Percentiles rank a stretch among this genome's conserved stretches.
These are phyloP conservation scores for Hypomecis atomaria DNA, from an alignment of 2,888 invertebrate genomes.

Conservation along the genomic window DNA sequence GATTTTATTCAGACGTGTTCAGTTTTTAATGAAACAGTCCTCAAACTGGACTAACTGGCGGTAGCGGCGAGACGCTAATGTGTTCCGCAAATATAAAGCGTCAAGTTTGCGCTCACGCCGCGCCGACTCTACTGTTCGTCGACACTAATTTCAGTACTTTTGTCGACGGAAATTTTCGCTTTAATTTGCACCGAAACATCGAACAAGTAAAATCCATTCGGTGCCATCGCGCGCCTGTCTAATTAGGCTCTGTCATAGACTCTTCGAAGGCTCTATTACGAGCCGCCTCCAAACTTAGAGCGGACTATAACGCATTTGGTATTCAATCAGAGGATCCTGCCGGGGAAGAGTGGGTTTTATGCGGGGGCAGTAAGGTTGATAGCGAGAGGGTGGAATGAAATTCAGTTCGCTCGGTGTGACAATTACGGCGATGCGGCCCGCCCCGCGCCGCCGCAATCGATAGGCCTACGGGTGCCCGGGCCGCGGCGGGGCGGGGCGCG, in stretches of 20 bases:
- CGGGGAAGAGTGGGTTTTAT: constrained; percentile 67
- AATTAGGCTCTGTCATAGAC: constrained; percentile 84
- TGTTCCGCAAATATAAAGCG: constrained; percentile 52
- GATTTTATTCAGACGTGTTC: constrained; percentile 17
- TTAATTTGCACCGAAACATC: constrained; percentile 68
- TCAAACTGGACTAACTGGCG: constrained; percentile 20
- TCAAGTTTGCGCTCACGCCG: constrained; percentile 50
- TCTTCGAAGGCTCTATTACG: constrained; percentile 84
- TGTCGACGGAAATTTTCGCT: constrained; percentile 58
- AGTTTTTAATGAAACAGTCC: constrained; percentile 13
- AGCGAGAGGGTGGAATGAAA: constrained; percentile 69
- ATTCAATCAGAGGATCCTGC: constrained; percentile 68
- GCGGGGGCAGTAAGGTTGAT: constrained; percentile 74
- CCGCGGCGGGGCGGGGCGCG: constrained; percentile 61
- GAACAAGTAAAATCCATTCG: constrained; percentile 84
- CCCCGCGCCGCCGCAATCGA: constrained; percentile 88
- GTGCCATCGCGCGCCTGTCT: constrained; percentile 80
- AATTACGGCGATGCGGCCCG: constrained; percentile 83
- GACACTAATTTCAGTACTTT: constrained; percentile 61
- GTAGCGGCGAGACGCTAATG: constrained; percentile 50
- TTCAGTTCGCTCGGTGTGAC: constrained; percentile 81
- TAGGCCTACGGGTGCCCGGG: constrained; percentile 87
- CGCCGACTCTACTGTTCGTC: constrained; percentile 45
- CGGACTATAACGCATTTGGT: constrained; percentile 80
- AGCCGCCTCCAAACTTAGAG: constrained; percentile 81